phyloP scores from a whole-genome alignment of 2,113 vertebrate species.

The Tamias sibiricus region DNA sequence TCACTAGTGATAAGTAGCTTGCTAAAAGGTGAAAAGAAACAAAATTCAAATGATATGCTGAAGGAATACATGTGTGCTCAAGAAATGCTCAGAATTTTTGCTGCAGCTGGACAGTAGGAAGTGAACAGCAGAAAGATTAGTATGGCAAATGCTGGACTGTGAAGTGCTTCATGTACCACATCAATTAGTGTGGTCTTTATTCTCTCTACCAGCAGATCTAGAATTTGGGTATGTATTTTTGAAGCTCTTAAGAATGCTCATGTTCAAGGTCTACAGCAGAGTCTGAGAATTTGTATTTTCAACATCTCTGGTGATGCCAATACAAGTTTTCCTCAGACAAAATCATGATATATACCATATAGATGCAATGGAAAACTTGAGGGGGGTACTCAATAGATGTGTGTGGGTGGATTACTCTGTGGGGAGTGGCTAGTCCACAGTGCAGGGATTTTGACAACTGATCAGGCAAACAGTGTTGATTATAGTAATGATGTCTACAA shows the following conservation, averaged over 20 bases:
- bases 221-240: neutral
- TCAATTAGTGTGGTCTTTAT: neutral
- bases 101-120: neutral
- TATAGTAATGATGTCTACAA: neutral
- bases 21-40: neutral
- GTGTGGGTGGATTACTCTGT: neutral
- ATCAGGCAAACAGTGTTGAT: neutral
- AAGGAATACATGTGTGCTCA: neutral
- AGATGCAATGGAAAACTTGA: neutral
- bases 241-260: neutral
- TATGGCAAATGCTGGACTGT: neutral
- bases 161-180: neutral
- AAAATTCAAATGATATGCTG: neutral
- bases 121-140: neutral
- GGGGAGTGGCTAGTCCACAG: neutral
- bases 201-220: neutral
- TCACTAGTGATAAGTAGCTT: neutral
- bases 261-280: neutral
- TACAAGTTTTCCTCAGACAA: neutral
- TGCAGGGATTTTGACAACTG: neutral
- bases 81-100: neutral
- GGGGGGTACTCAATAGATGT: neutral
- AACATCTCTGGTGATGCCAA: neutral
- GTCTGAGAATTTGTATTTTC: neutral
- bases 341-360: neutral